Conservation (phyloP, 1,140 invertebrate species). For the Lutraria rhynchaena region DNA sequence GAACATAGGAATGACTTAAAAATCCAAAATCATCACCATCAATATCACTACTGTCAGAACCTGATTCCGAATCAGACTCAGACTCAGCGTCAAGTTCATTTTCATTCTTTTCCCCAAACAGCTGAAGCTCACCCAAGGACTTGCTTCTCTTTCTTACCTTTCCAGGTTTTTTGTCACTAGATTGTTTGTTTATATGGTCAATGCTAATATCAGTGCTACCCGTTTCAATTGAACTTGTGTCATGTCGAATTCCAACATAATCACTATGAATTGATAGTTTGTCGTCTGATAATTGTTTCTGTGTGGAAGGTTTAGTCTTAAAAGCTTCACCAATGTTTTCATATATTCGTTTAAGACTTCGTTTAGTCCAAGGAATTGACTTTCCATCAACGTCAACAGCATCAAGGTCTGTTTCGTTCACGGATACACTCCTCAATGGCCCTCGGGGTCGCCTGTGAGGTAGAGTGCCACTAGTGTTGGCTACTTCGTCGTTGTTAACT, state of each 20-base stretch:
- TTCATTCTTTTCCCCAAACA: slow-evolving; percentile 40
- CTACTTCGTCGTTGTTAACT: slow-evolving; percentile 49
- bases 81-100: slow-evolving; percentile 45
- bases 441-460: slow-evolving; percentile 41
- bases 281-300: slow-evolving; percentile 19
- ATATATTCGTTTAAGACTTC: slow-evolving; percentile 56
- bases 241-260: slow-evolving; percentile 47
- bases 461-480: slow-evolving; percentile 17
- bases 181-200: background rate
- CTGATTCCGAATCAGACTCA: slow-evolving; percentile 34
- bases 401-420: slow-evolving; percentile 54
- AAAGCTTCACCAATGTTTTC: slow-evolving; percentile 55
- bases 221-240: slow-evolving; percentile 12
- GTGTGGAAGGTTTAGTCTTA: slow-evolving; percentile 15
- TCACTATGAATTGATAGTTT: slow-evolving; percentile 48
- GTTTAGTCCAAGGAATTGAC: slow-evolving; percentile 52
- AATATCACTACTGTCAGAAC: slow-evolving; percentile 72
- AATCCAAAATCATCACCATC: slow-evolving; percentile 79
- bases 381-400: slow-evolving; percentile 41
- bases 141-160: slow-evolving; percentile 66
- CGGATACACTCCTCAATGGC: slow-evolving; percentile 48
- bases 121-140: slow-evolving; percentile 70
- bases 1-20: slow-evolving; percentile 69
- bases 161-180: background rate
- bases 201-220: background rate